Conservation (phyloP, 2,888 invertebrate species). For the Cephalotes varians region DNA sequence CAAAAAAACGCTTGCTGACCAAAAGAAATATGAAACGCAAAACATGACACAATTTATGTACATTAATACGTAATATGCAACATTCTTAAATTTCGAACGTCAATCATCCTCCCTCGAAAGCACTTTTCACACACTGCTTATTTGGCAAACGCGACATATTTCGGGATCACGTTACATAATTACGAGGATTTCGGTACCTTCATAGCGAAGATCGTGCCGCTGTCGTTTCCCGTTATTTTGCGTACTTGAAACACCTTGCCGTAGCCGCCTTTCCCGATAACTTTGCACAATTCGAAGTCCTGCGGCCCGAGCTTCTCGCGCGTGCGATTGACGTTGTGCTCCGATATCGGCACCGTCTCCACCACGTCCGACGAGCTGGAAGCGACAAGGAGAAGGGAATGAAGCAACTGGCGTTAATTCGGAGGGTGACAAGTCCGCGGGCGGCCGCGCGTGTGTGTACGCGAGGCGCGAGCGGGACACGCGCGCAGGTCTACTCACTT, state of each 20-base stretch:
- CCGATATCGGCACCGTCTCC: slow-evolving; percentile 90
- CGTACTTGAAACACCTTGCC: slow-evolving; percentile 90
- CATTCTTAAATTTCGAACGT: not conserved
- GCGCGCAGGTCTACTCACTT: slow-evolving; percentile 89
- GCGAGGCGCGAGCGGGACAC: not conserved
- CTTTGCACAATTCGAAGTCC: slow-evolving; percentile 91
- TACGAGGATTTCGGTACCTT: slow-evolving; percentile 86
- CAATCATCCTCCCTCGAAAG: not conserved
- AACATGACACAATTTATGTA: not conserved
- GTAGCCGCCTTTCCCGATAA: slow-evolving; percentile 92
- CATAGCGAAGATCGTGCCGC: slow-evolving; percentile 92
- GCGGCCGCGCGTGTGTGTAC: not conserved
- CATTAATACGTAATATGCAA: not conserved
- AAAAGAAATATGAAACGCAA: not conserved
- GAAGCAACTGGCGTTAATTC: not conserved
- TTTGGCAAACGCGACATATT: not conserved
- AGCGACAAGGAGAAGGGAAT: not conserved
- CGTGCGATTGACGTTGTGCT: slow-evolving; percentile 94
- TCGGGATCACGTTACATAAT: not conserved
- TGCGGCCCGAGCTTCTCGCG: slow-evolving; percentile 95
- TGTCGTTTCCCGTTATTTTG: slow-evolving; percentile 89
- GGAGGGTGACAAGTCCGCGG: not conserved
- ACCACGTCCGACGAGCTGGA: slow-evolving; percentile 17
- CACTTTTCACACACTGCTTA: not conserved
- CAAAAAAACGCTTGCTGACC: not conserved